A percentile compares a stretch with the other conserved stretches of the same genome.
Conservation (phyloP, 2,797 vertebrate genomes). For the Trematomus bernacchii region DNA sequence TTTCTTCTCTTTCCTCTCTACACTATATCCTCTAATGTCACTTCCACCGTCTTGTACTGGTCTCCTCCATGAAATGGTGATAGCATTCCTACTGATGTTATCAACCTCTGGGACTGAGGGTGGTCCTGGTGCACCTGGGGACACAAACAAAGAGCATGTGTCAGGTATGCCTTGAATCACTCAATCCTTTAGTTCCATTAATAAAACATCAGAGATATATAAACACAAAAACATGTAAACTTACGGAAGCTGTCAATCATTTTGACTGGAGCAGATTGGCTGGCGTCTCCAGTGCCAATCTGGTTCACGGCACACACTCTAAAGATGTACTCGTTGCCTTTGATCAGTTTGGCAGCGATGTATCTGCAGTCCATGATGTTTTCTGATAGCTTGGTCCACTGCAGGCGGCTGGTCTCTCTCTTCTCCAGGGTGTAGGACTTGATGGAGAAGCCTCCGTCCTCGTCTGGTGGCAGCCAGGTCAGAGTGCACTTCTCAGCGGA, state of each 20-base stretch:
- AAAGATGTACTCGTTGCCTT: slow-evolving; percentile 99
- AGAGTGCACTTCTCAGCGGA: slow-evolving; percentile 98
- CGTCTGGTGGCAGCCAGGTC: slow-evolving; percentile 95
- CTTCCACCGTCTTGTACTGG: slow-evolving; percentile 94
- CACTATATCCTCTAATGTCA: slow-evolving; percentile 95
- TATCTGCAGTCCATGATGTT: slow-evolving; percentile 93
- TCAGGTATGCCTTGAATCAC: slow-evolving; percentile 4
- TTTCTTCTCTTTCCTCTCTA: slow-evolving; percentile 96
- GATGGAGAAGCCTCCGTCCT: slow-evolving; percentile 95
- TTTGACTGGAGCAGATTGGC: slow-evolving; percentile 93
- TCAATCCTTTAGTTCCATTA: background rate
- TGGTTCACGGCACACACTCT: slow-evolving; percentile 96
- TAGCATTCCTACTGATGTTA: slow-evolving; percentile 91
- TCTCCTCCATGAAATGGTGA: slow-evolving; percentile 97
- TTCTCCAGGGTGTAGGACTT: slow-evolving; percentile 97
- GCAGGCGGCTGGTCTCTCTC: slow-evolving; percentile 97
- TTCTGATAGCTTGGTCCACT: slow-evolving; percentile 97
- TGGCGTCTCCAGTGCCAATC: slow-evolving; percentile 94
- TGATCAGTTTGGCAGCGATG: slow-evolving; percentile 94
- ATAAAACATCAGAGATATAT: background rate
- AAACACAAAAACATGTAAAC: slow-evolving; percentile 55
- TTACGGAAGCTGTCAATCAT: slow-evolving; percentile 97
- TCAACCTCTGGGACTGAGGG: slow-evolving; percentile 95
- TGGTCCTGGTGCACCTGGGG: slow-evolving; percentile 93
- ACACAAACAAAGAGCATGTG: slow-evolving; percentile 32